Evolutionary conservation across 1,140 invertebrate species (phyloP), one percentile per base, ranked within the genome.

Genomic region (Acromyrmex charruanus): DNA sequence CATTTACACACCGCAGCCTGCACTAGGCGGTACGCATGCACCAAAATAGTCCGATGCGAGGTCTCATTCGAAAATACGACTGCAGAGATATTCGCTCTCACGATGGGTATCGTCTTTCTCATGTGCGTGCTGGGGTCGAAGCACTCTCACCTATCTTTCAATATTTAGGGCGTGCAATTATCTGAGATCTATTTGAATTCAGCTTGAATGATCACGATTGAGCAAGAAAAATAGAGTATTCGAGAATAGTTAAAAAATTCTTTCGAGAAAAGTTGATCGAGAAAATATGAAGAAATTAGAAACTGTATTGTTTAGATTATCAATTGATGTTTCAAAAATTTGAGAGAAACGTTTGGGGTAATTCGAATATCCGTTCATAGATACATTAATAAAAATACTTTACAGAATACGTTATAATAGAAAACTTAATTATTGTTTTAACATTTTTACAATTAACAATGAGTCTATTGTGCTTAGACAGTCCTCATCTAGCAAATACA

Each of bases 51-150:
- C 39, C 68, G 68, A 75, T 61, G 80, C 69, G 58, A 82, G 21
- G 55, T 82, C 80, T 84, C 69, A n/a, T n/a, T 80, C 25, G 80
- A 84, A 84, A 75, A 84, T 74, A 84, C 80, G 16, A 75, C 55
- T 69, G 55, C 79, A 71, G 49, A 72, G 65, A 55, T 69, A 21
- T 39, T 75, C 69, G 39, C 58, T 49, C 58, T 49, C 55, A 10
- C 39, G 39, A 49, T 74, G 55, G 51, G 55, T 84, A 75, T 84
- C 80, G 55, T 61, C 55, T 84, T 84, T 84, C 80, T 14, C 39
- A 25, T 35, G n/a, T 51, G 80, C 44, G 68, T 75, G 39, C 21
- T 58, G 80, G 44, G 69, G 39, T 84, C 68, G 39, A 59, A 68
- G 44, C 28, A 79, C 77, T 79, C 44, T 66, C 77, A 16, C 18